Evolutionary conservation across 30 jellyfish, hydroid and myxozoan genomes (phyloP), one percentile per base, ranked within the genome.

Genomic region (Chrysaora quinquecirrha): DNA sequence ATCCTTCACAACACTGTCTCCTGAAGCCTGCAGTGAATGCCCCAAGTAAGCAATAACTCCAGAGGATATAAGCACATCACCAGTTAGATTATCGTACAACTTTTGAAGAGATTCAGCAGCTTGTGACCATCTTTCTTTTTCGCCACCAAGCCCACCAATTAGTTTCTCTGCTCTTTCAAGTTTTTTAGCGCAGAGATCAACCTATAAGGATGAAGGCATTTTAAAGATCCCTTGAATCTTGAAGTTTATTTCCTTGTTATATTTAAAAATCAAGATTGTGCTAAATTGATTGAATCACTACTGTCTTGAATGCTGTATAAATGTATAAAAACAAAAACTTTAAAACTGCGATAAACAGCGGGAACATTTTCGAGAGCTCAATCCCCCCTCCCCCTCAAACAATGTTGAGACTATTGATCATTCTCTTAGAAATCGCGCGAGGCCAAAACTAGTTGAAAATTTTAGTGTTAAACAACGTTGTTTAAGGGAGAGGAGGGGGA

Each of bases 141-240:
- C 98, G 6, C 98, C 98, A 47, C 98, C 98, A 38, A 93, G 89
- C 1, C 98, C 98, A 22, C 98, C 97, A 33, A 93, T 93, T 79
- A 93, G 94, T 68, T 93, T 93, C 61, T 93, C 98, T 11, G 98
- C 98, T 30, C 98, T 73, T n/a, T 87, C 96, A 19, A 93, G 78
- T 52, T 93, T 93, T 82, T 93, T 93, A 1, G 96, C 98, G 75
- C 98, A 93, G 48, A 93, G 80, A 82, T 93, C 97, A 49, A 93
- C 98, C 98, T 91, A 71, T 9, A 25, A 69, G 0, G 23, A 24
- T n/a, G 34, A 23, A 19, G 30, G 58, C 0, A 0, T 20, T n/a
- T n/a, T n/a, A n/a, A 16, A 47, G 19, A 11, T 9, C 61, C 61
- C 11, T 9, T 47, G 11, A 47, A 19, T 47, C 11, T 19, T 47